Evolutionary conservation across 1,140 invertebrate species (phyloP).

Genomic region (Drosophila trapezifrons): DNA sequence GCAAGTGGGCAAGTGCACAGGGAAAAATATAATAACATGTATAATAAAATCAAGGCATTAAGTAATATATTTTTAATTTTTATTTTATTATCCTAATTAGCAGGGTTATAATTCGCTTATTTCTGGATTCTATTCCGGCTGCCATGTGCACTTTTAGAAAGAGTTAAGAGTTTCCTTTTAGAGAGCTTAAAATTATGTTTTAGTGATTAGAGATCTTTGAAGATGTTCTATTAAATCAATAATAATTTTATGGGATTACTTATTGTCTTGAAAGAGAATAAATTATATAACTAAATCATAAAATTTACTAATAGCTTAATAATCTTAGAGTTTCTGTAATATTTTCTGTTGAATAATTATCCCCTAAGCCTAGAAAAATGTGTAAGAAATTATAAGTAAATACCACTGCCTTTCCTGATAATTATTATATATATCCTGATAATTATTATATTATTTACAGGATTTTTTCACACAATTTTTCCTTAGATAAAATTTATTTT

Average conservation of each 20-base stretch:
- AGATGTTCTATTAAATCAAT: background rate
- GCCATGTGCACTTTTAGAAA: background rate
- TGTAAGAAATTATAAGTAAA: background rate
- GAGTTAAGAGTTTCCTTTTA: background rate
- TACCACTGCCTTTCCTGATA: background rate
- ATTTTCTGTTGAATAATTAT: background rate
- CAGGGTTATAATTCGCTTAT: background rate
- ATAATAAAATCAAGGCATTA: background rate
- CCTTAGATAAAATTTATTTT: background rate
- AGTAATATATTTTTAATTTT: background rate
- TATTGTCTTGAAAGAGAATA: too few species aligned
- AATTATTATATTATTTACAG: background rate
- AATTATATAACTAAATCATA: too few species aligned
- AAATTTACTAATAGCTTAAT: too few species aligned
- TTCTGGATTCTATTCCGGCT: background rate
- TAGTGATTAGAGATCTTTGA: background rate
- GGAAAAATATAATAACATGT: background rate
- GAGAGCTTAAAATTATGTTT: background rate
- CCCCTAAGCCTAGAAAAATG: too few species aligned
- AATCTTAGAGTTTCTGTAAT: background rate
- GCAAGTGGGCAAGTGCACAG: conserved; percentile 29
- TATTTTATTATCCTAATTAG: background rate
- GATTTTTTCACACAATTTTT: background rate
- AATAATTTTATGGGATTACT: background rate
- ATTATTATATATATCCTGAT: too few species aligned